These are phyloP conservation scores for Toxostoma redivivum DNA, from an alignment of 2,113 vertebrate genomes.

Conservation along the genomic window DNA sequence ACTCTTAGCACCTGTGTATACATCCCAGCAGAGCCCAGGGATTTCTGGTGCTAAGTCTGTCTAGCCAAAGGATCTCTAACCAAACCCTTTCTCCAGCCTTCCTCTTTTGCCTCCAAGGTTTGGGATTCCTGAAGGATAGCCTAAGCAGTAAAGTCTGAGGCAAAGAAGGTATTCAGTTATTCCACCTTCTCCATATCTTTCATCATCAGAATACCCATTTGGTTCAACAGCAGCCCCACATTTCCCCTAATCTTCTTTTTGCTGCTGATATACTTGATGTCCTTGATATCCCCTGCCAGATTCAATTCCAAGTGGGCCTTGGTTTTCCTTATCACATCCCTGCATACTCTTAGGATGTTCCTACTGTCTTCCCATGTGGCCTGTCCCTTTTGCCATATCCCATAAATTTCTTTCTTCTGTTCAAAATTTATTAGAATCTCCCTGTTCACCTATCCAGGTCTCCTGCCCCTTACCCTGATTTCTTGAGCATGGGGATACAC, in stretches of 20 bases:
- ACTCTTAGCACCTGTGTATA: not conserved
- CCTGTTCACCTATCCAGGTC: not conserved
- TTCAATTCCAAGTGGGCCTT: not conserved
- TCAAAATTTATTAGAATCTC: not conserved
- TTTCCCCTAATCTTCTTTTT: not conserved
- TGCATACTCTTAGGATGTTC: not conserved
- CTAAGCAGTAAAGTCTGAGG: not conserved
- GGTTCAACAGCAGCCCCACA: not conserved
- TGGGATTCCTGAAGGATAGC: not conserved
- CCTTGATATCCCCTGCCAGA: not conserved
- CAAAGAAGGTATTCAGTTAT: not conserved
- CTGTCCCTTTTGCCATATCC: not conserved
- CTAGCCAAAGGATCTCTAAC: not conserved
- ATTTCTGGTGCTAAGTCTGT: not conserved
- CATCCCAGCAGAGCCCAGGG: not conserved
- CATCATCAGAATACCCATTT: not conserved
- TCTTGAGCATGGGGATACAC: not conserved
- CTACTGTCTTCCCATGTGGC: accelerated
- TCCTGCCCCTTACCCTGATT: not conserved
- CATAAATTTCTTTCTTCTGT: not conserved
- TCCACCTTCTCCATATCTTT: not conserved
- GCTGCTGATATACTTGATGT: not conserved
- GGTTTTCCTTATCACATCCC: not conserved
- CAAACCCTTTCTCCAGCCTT: not conserved
- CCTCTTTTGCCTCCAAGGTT: not conserved